phyloP scores from a whole-genome alignment of 1,140 invertebrate genomes.

The Drosophila nikananu region DNA sequence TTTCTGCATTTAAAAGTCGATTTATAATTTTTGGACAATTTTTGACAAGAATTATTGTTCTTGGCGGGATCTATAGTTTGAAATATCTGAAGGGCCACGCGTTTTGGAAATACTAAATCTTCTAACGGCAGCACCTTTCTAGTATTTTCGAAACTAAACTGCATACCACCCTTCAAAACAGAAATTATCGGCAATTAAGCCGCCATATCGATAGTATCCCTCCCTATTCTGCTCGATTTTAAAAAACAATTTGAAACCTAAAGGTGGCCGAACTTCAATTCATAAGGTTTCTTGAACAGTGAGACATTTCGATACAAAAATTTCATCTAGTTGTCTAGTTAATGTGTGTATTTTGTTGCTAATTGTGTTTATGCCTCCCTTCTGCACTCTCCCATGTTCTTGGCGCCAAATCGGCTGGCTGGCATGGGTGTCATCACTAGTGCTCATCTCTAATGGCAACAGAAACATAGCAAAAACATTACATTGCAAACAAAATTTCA shows the following conservation, averaged over 20 bases:
- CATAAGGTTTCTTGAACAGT: neutral
- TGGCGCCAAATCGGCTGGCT: constrained; percentile 3
- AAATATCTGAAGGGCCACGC: no score
- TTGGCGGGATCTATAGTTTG: no score
- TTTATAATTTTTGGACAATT: no score
- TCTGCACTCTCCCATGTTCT: neutral
- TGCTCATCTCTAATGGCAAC: constrained; percentile 39
- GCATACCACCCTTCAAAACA: no score
- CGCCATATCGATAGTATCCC: no score
- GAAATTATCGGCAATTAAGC: no score
- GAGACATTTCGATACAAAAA: neutral
- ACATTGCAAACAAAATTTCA: constrained; percentile 1
- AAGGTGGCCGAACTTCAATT: neutral
- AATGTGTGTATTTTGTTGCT: neutral
- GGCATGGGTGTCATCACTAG: constrained; percentile 15
- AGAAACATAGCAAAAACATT: constrained; percentile 23
- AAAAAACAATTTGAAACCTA: neutral
- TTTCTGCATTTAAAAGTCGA: no score
- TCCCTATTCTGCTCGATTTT: neutral
- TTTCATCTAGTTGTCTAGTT: neutral
- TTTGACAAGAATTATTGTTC: no score
- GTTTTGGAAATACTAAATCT: no score
- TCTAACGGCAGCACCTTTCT: no score
- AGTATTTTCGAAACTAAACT: no score
- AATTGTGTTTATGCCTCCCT: no score